A percentile compares a stretch with the other conserved stretches of the same genome.
Conservation (phyloP, 2,113 vertebrate species). For the Bolborhynchus lineola region DNA sequence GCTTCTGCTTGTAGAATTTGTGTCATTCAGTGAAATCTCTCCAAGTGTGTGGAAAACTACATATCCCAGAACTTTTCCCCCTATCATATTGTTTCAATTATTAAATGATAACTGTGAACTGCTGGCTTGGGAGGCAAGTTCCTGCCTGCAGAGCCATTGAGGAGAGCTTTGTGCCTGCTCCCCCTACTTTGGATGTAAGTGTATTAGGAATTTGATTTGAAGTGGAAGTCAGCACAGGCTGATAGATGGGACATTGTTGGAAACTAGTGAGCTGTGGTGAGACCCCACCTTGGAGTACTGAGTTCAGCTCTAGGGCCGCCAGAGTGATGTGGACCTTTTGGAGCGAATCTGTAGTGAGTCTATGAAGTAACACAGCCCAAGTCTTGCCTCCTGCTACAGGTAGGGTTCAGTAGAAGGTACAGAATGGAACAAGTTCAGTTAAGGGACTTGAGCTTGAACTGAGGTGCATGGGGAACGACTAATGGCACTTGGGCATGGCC, state of each 20-base stretch:
- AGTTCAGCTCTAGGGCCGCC: not conserved
- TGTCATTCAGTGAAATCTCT: not conserved
- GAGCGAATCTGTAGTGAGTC: not conserved
- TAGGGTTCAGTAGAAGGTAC: fast-evolving
- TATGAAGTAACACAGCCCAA: not conserved
- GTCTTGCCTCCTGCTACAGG: not conserved
- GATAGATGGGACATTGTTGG: fast-evolving
- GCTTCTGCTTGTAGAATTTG: not conserved
- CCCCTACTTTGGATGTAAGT: fast-evolving
- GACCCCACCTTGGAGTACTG: not conserved
- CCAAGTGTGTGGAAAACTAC: not conserved
- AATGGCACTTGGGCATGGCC: fast-evolving
- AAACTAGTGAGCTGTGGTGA: not conserved
- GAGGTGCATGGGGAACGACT: not conserved
- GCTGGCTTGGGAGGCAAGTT: not conserved
- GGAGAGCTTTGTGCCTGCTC: not conserved
- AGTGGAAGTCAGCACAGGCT: not conserved
- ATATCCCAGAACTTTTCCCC: not conserved
- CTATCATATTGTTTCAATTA: not conserved
- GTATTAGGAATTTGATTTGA: not conserved
- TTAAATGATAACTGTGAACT: not conserved
- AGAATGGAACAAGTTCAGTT: fast-evolving
- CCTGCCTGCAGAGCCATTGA: not conserved
- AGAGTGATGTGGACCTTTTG: not conserved
- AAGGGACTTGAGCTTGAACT: not conserved